Conservation (phyloP, 2,797 vertebrate species). For the Syngnathus rostellatus region DNA sequence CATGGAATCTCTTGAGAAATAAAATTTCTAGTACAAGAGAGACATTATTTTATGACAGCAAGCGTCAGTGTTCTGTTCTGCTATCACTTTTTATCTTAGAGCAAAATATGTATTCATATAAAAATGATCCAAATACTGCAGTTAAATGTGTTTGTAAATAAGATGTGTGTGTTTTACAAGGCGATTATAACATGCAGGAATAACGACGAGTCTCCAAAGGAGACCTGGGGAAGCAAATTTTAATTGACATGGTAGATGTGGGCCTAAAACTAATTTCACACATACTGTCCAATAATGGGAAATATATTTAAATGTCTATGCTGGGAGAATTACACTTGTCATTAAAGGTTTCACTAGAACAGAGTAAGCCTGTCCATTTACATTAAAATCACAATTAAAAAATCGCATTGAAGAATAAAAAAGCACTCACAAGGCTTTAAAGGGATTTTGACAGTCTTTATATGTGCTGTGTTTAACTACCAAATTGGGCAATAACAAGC, state of each 20-base stretch:
- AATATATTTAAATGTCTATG: background rate
- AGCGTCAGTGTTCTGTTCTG: background rate
- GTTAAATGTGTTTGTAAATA: background rate
- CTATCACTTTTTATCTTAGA: too few relatives aligned
- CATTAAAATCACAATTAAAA: background rate
- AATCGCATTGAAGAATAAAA: background rate
- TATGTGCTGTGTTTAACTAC: slow-evolving; percentile 12
- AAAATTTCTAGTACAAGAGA: background rate
- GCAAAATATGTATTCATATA: too few relatives aligned
- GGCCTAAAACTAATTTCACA: background rate
- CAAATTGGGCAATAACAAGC: slow-evolving; percentile 21
- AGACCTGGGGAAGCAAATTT: background rate
- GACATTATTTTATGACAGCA: background rate
- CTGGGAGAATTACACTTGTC: background rate
- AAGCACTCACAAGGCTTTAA: background rate
- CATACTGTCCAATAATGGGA: too few relatives aligned
- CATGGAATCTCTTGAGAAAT: background rate
- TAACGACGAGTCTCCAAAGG: background rate
- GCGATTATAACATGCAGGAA: background rate
- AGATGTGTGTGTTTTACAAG: background rate
- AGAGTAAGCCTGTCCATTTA: background rate
- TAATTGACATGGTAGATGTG: background rate
- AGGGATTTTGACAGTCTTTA: slow-evolving; percentile 1
- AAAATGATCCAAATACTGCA: background rate
- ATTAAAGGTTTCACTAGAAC: background rate